A percentile compares a stretch with the other conserved stretches of the same genome.
Evolutionary conservation across 1,140 invertebrate genomes (phyloP).

Genomic region (Pseudobourletiella spinata): DNA sequence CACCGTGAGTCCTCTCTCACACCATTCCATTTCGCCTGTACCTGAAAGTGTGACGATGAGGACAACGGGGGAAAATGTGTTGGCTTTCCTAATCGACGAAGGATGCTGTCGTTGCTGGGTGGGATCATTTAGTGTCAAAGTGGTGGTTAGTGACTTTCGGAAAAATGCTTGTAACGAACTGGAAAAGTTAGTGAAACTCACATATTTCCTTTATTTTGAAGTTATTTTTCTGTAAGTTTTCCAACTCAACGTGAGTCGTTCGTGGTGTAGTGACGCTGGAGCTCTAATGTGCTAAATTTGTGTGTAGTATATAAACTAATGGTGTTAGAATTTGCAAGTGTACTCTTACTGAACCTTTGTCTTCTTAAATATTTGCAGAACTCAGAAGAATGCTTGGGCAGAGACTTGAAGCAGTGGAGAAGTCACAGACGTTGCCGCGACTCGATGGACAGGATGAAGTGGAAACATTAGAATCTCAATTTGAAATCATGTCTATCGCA

Average conservation of each 20-base stretch:
- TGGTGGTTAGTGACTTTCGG: neutral
- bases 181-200: neutral
- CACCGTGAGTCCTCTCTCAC: too few species aligned
- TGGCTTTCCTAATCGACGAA: neutral
- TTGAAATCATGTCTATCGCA: slow-evolving; percentile 28
- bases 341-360: neutral
- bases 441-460: slow-evolving; percentile 35
- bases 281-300: too few species aligned
- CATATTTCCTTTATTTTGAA: neutral
- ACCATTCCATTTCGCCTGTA: neutral
- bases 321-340: neutral
- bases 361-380: slow-evolving; percentile 8
- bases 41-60: neutral
- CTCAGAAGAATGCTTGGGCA: slow-evolving; percentile 30
- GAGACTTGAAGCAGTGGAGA: slow-evolving; percentile 9
- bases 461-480: slow-evolving; percentile 24
- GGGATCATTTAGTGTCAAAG: neutral
- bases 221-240: neutral
- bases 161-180: neutral
- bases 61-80: too few species aligned
- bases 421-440: slow-evolving; percentile 32
- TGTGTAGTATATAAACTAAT: neutral
- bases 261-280: too few species aligned
- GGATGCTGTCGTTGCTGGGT: neutral
- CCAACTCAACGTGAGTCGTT: neutral